Conservation (phyloP, 2,888 invertebrate genomes). For the Dicranocentrus wangi region DNA sequence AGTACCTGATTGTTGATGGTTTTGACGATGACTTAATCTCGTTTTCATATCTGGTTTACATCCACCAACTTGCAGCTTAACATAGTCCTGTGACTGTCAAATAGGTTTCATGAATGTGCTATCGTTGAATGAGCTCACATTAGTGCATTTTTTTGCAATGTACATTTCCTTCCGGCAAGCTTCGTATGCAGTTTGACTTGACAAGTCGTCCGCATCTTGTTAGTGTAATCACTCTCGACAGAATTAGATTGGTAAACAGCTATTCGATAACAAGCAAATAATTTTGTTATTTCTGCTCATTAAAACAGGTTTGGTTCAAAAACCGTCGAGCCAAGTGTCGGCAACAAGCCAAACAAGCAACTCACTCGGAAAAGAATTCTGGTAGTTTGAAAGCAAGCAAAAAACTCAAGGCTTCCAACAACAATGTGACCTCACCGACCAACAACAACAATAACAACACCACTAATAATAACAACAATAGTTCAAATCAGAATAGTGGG, state of each 20-base stretch:
- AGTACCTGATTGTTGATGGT: conserved; percentile 13
- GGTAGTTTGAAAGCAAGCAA: conserved; percentile 68
- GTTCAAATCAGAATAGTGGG: conserved; percentile 49
- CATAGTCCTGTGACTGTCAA: too few relatives aligned
- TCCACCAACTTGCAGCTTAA: too few relatives aligned
- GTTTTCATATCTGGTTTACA: background rate
- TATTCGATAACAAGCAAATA: too few relatives aligned
- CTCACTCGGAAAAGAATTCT: conserved; percentile 70
- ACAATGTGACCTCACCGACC: conserved; percentile 54
- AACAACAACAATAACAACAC: conserved; percentile 60
- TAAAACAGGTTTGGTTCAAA: conserved; percentile 83
- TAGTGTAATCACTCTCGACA: too few relatives aligned
- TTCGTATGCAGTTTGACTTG: too few relatives aligned
- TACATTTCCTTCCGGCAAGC: too few relatives aligned
- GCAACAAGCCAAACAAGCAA: conserved; percentile 79
- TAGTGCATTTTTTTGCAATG: too few relatives aligned
- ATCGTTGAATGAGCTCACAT: too few relatives aligned
- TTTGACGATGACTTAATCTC: conserved; percentile 38
- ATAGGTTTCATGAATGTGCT: too few relatives aligned
- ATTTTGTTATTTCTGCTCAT: too few relatives aligned
- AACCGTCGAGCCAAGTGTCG: conserved; percentile 83
- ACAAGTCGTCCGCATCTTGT: too few relatives aligned
- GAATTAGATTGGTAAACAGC: too few relatives aligned
- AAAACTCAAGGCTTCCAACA: conserved; percentile 68
- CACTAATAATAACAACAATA: conserved; percentile 42